phyloP scores from a whole-genome alignment of 2,888 invertebrate species.

The Dryadula phaetusa region DNA sequence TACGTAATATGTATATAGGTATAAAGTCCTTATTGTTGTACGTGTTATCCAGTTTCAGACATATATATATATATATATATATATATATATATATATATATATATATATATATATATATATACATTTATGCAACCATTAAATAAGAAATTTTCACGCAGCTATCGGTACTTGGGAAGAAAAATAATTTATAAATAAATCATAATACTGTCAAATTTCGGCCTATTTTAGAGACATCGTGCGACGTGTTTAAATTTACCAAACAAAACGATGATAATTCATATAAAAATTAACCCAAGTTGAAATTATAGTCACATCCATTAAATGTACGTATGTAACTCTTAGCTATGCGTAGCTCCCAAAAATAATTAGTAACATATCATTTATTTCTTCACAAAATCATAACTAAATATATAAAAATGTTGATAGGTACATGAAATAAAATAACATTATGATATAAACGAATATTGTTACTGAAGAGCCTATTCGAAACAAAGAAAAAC shows the following conservation, averaged over 20 bases:
- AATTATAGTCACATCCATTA: too few species aligned
- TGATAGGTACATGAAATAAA: slow-evolving; percentile 3
- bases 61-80: too few species aligned
- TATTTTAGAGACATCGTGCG: not conserved
- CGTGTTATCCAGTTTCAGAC: not conserved
- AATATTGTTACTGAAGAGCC: slow-evolving; percentile 11
- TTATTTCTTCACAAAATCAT: not conserved
- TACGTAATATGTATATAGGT: too few species aligned
- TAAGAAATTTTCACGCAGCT: too few species aligned
- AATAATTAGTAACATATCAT: too few species aligned
- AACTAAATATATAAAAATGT: not conserved
- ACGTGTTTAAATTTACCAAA: not conserved
- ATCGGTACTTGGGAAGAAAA: too few species aligned
- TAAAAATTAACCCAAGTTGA: not conserved
- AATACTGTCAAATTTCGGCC: not conserved
- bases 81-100: too few species aligned
- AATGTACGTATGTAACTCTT: too few species aligned
- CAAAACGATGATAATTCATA: not conserved
- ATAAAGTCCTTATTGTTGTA: too few species aligned
- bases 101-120: too few species aligned
- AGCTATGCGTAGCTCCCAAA: too few species aligned
- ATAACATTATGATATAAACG: not conserved
- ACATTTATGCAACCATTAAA: too few species aligned
- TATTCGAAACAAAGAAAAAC: slow-evolving; percentile 1
- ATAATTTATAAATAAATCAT: not conserved